phyloP scores from a whole-genome alignment of 2,888 invertebrate genomes.

The Patella depressa region DNA sequence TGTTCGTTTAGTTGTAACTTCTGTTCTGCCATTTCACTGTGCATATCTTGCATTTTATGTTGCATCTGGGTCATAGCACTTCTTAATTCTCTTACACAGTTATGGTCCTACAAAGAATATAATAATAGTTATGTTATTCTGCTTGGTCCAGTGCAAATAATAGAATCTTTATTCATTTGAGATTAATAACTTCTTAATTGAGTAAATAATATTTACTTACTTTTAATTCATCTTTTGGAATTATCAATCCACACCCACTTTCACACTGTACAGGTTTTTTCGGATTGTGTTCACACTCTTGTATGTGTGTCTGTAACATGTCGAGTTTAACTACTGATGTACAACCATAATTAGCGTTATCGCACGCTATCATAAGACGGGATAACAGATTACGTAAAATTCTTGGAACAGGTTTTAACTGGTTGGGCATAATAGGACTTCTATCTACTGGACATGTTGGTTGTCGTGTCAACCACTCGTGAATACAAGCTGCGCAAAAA shows the following conservation, averaged over 20 bases:
- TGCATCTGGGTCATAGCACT: slow-evolving; percentile 88
- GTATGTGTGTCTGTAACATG: slow-evolving; percentile 85
- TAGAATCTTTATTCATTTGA: not conserved
- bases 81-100: slow-evolving; percentile 91
- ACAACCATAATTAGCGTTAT: slow-evolving; percentile 82
- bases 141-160: not conserved
- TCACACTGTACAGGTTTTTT: slow-evolving; percentile 94
- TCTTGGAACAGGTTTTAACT: slow-evolving; percentile 91
- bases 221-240: slow-evolving; percentile 94
- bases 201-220: slow-evolving; percentile 59
- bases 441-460: slow-evolving; percentile 96
- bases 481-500: slow-evolving; percentile 92
- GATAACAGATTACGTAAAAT: slow-evolving; percentile 92
- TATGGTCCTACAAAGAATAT: slow-evolving; percentile 80
- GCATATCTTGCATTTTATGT: slow-evolving; percentile 87
- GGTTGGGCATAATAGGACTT: slow-evolving; percentile 86
- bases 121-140: not conserved
- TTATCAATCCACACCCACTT: slow-evolving; percentile 92
- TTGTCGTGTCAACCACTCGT: slow-evolving; percentile 94
- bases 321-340: slow-evolving; percentile 88
- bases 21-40: slow-evolving; percentile 88
- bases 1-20: slow-evolving; percentile 90
- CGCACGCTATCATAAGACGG: slow-evolving; percentile 88
- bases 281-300: slow-evolving; percentile 93
- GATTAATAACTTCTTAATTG: not conserved